phyloP scores from a whole-genome alignment of 1,140 invertebrate species.

The Planococcus citri region DNA sequence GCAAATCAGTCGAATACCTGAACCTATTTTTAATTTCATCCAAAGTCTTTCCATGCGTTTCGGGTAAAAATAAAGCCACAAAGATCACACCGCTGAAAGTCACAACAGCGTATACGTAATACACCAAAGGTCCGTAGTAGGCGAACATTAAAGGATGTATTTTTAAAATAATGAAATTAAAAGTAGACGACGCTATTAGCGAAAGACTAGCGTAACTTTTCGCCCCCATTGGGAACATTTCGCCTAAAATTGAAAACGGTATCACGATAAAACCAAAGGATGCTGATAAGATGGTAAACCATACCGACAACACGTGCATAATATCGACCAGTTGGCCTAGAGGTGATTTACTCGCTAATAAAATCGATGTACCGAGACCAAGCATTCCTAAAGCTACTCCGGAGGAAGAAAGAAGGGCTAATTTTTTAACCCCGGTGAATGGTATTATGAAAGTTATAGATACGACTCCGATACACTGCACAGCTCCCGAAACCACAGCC shows the following conservation, averaged over 20 bases:
- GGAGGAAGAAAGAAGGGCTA: slow-evolving; percentile 40
- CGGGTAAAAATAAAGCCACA: slow-evolving; percentile 53
- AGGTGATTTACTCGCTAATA: slow-evolving; percentile 27
- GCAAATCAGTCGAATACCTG: background rate
- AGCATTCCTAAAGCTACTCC: slow-evolving; percentile 43
- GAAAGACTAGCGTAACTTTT: slow-evolving; percentile 46
- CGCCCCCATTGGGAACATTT: slow-evolving; percentile 35
- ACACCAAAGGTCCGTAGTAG: slow-evolving; percentile 43
- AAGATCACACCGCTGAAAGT: slow-evolving; percentile 55
- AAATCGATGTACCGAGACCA: slow-evolving; percentile 36
- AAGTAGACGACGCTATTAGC: slow-evolving; percentile 40
- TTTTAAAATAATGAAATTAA: slow-evolving; percentile 61
- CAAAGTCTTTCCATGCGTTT: slow-evolving; percentile 64
- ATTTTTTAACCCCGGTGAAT: slow-evolving; percentile 38
- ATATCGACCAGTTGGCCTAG: background rate
- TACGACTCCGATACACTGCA: slow-evolving; percentile 41
- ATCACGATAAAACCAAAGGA: slow-evolving; percentile 43
- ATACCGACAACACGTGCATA: background rate
- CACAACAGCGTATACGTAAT: slow-evolving; percentile 54
- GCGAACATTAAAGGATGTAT: slow-evolving; percentile 48
- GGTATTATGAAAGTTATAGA: slow-evolving; percentile 39
- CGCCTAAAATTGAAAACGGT: slow-evolving; percentile 49
- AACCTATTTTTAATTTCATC: slow-evolving; percentile 45
- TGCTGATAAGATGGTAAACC: slow-evolving; percentile 40
- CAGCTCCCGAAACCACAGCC: slow-evolving; percentile 38